Base-by-base conservation (phyloP, 2,113 vertebrate genomes). In the Cavia aperea region DNA sequence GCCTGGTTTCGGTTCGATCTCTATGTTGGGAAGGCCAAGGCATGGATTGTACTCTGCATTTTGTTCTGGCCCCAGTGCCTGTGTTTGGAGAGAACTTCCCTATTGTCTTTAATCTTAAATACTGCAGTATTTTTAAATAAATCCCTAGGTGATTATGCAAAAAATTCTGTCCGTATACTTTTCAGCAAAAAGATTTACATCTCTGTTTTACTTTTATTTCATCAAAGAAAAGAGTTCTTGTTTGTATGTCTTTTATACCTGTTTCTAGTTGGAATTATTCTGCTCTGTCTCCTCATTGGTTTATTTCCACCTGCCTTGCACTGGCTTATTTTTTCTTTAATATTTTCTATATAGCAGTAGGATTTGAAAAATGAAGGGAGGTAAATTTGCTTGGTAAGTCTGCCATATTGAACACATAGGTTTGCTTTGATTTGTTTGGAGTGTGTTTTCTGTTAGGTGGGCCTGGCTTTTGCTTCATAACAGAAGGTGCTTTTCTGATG, bases 401-500 rank as follows among this genome's bases (percentile, higher is more conserved):
- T 75, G 18, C 43, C 58, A n/a, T 88, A 83, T 82, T 88, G 86
- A 89, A 95, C 82, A 66, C 51, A 65, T 3, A 78, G 70, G 15
- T 88, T 96, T 89, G 43, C 72, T 93, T 88, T 91, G 23, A 19
- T 88, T 90, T 87, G 88, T 39, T 65, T 86, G 56, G 92, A 79
- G 51, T 65, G 13, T 87, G 82, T 93, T 90, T 96, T 89, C 73
- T 94, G 72, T 94, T 83, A 90, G 73, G 36, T 90, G 43, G 86
- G 79, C 79, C 92, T 95, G 79, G 94, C 51, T 51, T 85, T 92
- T 95, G 70, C 92, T 83, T 94, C 39, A 33, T 79, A 70, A 78
- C 31, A 90, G 39, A 90, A 87, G 65, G 11, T 46, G 56, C 73
- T 82, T 90, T 88, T 90, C 73, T 93, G 88, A 11, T 65, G 79